Conservation (phyloP, 1,140 invertebrate species). For the Spodoptera litura region DNA sequence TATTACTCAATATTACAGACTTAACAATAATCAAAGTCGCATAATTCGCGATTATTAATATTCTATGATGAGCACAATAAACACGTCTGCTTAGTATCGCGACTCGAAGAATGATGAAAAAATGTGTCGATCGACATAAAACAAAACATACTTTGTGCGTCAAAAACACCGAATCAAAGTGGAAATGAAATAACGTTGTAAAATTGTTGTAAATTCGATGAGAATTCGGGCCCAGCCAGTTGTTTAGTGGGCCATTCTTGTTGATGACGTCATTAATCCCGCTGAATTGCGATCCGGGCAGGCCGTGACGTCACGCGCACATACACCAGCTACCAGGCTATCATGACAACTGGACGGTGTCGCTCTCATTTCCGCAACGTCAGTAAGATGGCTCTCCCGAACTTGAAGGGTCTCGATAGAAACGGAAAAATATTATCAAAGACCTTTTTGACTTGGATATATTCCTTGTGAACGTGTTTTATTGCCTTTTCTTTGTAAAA, state of each 20-base stretch:
- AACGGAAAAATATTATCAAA: background rate
- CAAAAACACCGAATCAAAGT: conserved; percentile 31
- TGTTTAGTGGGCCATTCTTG: conserved; percentile 46
- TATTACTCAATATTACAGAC: no score
- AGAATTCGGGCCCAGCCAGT: conserved; percentile 11
- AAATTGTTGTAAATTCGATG: background rate
- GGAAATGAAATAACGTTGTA: conserved; percentile 15
- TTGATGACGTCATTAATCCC: conserved; percentile 53
- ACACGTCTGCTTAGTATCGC: no score
- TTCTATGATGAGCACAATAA: no score
- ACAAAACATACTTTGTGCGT: background rate
- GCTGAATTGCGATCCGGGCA: conserved; percentile 36
- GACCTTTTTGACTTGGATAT: background rate
- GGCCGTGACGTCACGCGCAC: conserved; percentile 33
- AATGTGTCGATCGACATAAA: background rate
- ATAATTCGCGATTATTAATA: no score
- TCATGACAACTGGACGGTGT: conserved; percentile 20
- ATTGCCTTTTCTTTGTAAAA: no score
- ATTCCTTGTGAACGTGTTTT: no score
- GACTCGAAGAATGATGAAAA: no score
- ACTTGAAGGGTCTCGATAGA: background rate
- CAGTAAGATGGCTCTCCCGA: background rate
- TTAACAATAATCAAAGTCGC: no score
- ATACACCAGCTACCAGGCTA: conserved; percentile 25
- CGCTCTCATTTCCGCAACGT: conserved; percentile 19